These are phyloP conservation scores for Agrotis ipsilon DNA, from an alignment of 2,888 invertebrate species.

Conservation along the genomic window DNA sequence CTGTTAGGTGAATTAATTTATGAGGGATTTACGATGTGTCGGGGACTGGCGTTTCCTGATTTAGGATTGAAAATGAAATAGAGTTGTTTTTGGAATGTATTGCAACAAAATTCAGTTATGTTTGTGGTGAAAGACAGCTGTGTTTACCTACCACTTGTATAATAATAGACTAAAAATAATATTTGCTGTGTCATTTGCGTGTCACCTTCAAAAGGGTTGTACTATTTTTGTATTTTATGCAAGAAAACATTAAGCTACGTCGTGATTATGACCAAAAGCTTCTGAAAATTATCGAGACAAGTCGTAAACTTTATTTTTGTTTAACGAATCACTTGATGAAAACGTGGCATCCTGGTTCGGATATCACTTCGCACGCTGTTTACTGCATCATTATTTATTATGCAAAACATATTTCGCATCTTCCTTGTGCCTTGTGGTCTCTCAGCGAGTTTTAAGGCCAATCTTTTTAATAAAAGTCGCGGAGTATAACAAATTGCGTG, in stretches of 20 bases:
- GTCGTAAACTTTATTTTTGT: slow-evolving; percentile 20
- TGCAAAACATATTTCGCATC: slow-evolving; percentile 34
- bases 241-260: neutral
- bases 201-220: neutral
- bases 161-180: neutral
- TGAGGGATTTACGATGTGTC: slow-evolving; percentile 28
- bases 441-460: slow-evolving; percentile 51
- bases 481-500: slow-evolving; percentile 61
- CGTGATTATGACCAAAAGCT: neutral
- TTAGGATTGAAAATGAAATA: slow-evolving; percentile 24
- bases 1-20: slow-evolving; percentile 58
- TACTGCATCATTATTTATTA: slow-evolving; percentile 44
- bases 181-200: no score
- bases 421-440: slow-evolving; percentile 12
- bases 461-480: slow-evolving; percentile 51
- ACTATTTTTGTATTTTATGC: neutral
- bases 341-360: slow-evolving; percentile 13
- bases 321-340: slow-evolving; percentile 24
- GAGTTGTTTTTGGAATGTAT: slow-evolving; percentile 2
- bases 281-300: neutral
- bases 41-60: slow-evolving; percentile 49
- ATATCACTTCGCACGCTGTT: slow-evolving; percentile 40
- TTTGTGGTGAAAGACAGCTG: neutral
- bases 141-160: neutral
- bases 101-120: neutral